These are phyloP conservation scores for Pholis gunnellus DNA, from an alignment of 2,113 vertebrate genomes.

Conservation along the genomic window DNA sequence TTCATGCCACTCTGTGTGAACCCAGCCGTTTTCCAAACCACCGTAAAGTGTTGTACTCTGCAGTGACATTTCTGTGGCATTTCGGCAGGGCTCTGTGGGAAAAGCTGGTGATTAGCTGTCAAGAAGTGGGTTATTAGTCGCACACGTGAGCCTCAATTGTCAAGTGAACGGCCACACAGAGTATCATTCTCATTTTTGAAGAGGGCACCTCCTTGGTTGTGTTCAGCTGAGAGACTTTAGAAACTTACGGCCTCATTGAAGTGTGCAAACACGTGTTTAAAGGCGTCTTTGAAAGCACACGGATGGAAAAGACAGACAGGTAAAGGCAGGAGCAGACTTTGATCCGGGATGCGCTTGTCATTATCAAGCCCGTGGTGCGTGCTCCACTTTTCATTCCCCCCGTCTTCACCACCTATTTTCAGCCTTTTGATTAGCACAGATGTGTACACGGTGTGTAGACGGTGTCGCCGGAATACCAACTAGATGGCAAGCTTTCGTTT, in stretches of 20 bases:
- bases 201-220: constrained; percentile 13
- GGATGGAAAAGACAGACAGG: constrained; percentile 34
- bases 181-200: constrained; percentile 34
- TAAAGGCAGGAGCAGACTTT: constrained; percentile 51
- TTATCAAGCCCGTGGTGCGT: constrained; percentile 60
- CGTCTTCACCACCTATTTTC: constrained; percentile 59
- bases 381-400: constrained; percentile 70
- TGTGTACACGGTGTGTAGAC: neutral
- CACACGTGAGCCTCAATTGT: constrained; percentile 42
- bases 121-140: constrained; percentile 49
- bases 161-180: constrained; percentile 7
- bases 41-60: constrained; percentile 55
- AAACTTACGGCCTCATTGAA: constrained; percentile 32
- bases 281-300: constrained; percentile 51
- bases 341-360: constrained; percentile 58
- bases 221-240: constrained; percentile 40
- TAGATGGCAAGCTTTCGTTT: constrained; percentile 44
- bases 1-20: constrained; percentile 80
- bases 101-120: constrained; percentile 64
- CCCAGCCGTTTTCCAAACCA: constrained; percentile 62
- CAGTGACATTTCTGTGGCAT: constrained; percentile 75
- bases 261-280: constrained; percentile 36
- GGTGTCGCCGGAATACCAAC: constrained; percentile 43
- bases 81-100: constrained; percentile 39
- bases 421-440: constrained; percentile 57